phyloP scores from a whole-genome alignment of 1,140 invertebrate genomes.

The Conus ventricosus region DNA sequence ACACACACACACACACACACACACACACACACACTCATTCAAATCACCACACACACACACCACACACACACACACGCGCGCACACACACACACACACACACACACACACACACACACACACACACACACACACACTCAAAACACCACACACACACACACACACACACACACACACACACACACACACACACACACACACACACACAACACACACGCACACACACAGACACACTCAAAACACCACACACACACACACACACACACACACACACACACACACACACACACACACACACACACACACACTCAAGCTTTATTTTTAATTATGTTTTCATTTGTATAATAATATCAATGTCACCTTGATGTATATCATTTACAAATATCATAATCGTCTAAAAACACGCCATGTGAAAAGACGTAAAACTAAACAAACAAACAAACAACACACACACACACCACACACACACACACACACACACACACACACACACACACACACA shows the following conservation, averaged over 20 bases:
- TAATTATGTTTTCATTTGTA: too few relatives aligned
- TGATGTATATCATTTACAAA: too few relatives aligned
- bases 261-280: not conserved
- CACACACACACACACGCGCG: not conserved
- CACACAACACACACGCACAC: not conserved
- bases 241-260: too few relatives aligned
- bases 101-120: not conserved
- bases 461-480: not conserved
- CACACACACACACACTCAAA: slow-evolving; percentile 3
- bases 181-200: not conserved
- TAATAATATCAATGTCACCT: too few relatives aligned
- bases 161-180: not conserved
- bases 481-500: slow-evolving; percentile 3
- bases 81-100: slow-evolving; percentile 1
- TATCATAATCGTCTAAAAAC: too few relatives aligned
- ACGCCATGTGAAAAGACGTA: too few relatives aligned
- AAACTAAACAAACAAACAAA: not conserved
- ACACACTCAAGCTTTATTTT: not conserved
- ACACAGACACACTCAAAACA: too few relatives aligned
- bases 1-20: not conserved
- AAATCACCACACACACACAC: not conserved
- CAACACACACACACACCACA: not conserved
- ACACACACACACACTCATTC: slow-evolving; percentile 2
- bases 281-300: not conserved
- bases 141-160: not conserved